Base-by-base conservation (phyloP, 2,113 vertebrate species). In the Mellivora capensis region DNA sequence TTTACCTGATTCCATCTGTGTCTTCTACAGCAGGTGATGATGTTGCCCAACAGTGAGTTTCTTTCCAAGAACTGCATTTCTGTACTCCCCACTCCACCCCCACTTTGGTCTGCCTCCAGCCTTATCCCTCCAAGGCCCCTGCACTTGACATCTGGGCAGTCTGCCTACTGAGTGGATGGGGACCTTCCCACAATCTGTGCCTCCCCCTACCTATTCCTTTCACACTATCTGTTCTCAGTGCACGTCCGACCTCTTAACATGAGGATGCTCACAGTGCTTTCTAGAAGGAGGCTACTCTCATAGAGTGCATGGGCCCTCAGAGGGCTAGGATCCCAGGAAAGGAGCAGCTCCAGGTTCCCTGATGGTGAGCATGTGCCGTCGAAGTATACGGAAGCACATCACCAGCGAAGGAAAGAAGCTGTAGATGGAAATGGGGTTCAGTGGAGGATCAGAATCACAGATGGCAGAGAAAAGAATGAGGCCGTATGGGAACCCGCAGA, bases 161-260 rank as follows among this genome's bases (percentile, higher is more conserved):
- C 49, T 69, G 54, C 5, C 64, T 44, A 14, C 34, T 9, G 0
- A 27, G 47, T 44, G 31, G 25, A 31, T 12, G 15, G 31, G 47
- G 11, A 4, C 2, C 11, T 85, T 82, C 20, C 61, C 47, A 23
- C 0, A 1, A 69, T 31, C 52, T 12, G 23, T 14, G 29, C 39
- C 54, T 49, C 27, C 18, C 23, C 27, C 2, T 18, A 21, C n/a
- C 47, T 14, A 2, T 18, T 14, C 18, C 54, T 2, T 25, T 29
- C 23, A 39, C 7, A 29, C 2, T 1, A 4, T 80, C 37, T 44
- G 93, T 49, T n/a, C 34, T 67, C 17, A 9, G 4, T 27, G 37
- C 34, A 31, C 0, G 0, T 17, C 47, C 37, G 59, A 14, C 21
- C 9, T 39, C 39, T 61, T 69, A 29, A 10, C 31, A 4, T 4